Conservation (phyloP, 2,888 invertebrate genomes). For the Euzophera pinguis region DNA sequence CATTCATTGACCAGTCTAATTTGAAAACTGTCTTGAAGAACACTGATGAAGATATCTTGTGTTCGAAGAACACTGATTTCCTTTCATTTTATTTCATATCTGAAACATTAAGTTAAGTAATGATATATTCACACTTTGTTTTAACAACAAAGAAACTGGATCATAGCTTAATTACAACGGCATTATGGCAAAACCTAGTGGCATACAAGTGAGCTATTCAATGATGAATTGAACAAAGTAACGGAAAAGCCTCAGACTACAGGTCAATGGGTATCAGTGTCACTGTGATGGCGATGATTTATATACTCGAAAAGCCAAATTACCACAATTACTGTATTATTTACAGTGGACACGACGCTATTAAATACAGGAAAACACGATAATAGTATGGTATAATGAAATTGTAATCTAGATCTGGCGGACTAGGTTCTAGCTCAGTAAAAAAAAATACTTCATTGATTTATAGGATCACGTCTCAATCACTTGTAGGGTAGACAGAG, state of each 20-base stretch:
- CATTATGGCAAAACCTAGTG: conserved; percentile 44
- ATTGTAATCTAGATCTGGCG: too few relatives aligned
- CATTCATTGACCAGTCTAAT: too few relatives aligned
- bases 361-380: neutral
- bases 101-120: too few relatives aligned
- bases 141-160: neutral
- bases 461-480: too few relatives aligned
- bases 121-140: too few relatives aligned
- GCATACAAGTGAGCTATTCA: conserved; percentile 32
- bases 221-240: conserved; percentile 35
- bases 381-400: too few relatives aligned
- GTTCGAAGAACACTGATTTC: neutral
- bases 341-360: neutral
- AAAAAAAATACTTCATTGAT: too few relatives aligned
- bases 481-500: too few relatives aligned
- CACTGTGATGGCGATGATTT: conserved; percentile 27
- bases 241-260: conserved; percentile 41
- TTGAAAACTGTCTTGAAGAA: too few relatives aligned
- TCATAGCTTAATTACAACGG: conserved; percentile 44
- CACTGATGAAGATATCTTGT: too few relatives aligned
- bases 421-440: too few relatives aligned
- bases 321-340: conserved; percentile 3
- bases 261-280: conserved; percentile 37
- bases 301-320: conserved; percentile 14
- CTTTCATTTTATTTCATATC: neutral